A percentile compares a stretch with the other conserved stretches of the same genome.
These are phyloP conservation scores for Protodeltote pygarga DNA, from an alignment of 2,888 invertebrate species.

Conservation along the genomic window DNA sequence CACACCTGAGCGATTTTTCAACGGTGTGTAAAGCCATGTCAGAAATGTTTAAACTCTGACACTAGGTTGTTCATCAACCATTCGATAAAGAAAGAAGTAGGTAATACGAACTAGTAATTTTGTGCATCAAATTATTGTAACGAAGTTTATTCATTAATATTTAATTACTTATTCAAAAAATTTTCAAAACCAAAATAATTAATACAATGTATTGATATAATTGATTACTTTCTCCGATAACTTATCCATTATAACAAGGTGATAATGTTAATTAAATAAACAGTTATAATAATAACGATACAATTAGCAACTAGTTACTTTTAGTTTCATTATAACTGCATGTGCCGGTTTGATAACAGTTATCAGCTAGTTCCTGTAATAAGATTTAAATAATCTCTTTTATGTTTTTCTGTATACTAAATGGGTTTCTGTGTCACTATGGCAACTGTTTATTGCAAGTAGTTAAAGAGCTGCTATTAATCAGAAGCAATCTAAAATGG, in stretches of 20 bases:
- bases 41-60: too few relatives aligned
- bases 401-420: conserved; percentile 10
- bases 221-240: conserved; percentile 34
- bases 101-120: too few relatives aligned
- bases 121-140: too few relatives aligned
- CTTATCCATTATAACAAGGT: conserved; percentile 6
- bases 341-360: conserved; percentile 16
- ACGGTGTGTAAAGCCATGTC: too few relatives aligned
- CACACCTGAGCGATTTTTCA: too few relatives aligned
- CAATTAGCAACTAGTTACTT: conserved; percentile 10
- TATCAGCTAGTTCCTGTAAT: conserved; percentile 33
- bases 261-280: conserved; percentile 22
- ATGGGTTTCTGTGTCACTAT: conserved; percentile 1
- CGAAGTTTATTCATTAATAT: too few relatives aligned
- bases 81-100: too few relatives aligned
- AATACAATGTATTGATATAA: conserved; percentile 1
- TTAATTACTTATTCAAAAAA: neutral
- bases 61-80: too few relatives aligned
- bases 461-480: neutral
- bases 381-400: conserved; percentile 10
- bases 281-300: conserved; percentile 8
- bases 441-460: neutral
- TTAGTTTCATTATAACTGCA: conserved; percentile 4
- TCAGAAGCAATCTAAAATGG: neutral
- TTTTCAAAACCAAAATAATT: neutral